Evolutionary conservation across 1,140 invertebrate species (phyloP).

Genomic region (Hormaphis cornu): DNA sequence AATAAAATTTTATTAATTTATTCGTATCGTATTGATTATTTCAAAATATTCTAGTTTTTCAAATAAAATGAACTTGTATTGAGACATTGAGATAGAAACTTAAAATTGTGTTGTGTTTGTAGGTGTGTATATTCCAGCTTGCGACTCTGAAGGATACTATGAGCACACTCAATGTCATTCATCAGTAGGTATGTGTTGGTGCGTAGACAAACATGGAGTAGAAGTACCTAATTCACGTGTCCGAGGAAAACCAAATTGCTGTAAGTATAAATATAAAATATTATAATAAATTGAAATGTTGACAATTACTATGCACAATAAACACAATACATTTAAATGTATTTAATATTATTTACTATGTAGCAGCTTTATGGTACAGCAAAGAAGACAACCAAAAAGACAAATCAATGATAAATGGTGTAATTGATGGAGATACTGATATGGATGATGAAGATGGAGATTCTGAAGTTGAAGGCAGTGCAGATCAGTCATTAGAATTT

Average conservation of each 20-base stretch:
- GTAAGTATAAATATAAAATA: too few relatives aligned
- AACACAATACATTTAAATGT: neutral
- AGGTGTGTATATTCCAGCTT: constrained; percentile 70
- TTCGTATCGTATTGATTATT: too few relatives aligned
- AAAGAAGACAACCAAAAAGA: constrained; percentile 43
- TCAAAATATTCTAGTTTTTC: too few relatives aligned
- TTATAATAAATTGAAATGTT: neutral
- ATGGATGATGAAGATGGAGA: constrained; percentile 57
- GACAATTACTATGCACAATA: neutral
- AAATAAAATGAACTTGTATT: too few relatives aligned
- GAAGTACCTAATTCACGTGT: constrained; percentile 75
- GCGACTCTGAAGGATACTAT: constrained; percentile 79
- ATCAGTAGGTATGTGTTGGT: constrained; percentile 79
- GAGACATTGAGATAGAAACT: too few relatives aligned
- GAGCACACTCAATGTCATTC: constrained; percentile 74
- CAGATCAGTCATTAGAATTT: constrained; percentile 66
- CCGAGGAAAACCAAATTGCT: constrained; percentile 74
- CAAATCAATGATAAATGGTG: constrained; percentile 34
- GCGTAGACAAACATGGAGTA: constrained; percentile 83
- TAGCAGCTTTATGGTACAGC: constrained; percentile 46
- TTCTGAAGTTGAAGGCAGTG: constrained; percentile 63
- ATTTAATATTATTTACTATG: neutral
- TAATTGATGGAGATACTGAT: constrained; percentile 51
- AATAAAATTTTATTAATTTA: too few relatives aligned
- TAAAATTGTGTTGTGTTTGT: neutral